Base-by-base conservation (phyloP, 1,140 invertebrate genomes). In the Aphaenogaster floridana region DNA sequence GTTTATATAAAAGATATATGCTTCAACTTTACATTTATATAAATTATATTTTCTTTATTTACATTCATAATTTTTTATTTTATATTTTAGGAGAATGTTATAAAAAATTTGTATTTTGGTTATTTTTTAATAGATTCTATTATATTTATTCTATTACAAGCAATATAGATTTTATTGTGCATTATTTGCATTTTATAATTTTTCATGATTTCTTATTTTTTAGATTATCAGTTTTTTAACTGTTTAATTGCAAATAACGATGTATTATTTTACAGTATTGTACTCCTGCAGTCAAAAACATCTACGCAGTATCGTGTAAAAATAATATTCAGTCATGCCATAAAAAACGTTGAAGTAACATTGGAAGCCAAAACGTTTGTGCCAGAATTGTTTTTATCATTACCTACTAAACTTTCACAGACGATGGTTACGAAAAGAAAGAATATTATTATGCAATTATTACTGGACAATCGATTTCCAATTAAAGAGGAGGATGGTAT, bases 401-500 rank as follows among this genome's bases (percentile, higher is more conserved):
- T 77, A 0, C 52, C 77, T 66, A 63, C n/a, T 3, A 89, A 92
- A 87, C 45, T 92, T 36, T 74, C 93, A 13, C 71, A 72, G 57
- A 39, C 86, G 2, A 68, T 77, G 0, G 13, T 92, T 21, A 42
- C 59, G 11, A 76, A 92, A 79, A 90, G 92, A 80, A 95, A 94
- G 84, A 85, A 89, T 79, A 86, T 64, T 48, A 86, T 95, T 15
- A 93, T 88, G 68, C 91, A 93, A 80, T 71, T 93, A 45, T 81
- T 95, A 7, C 8, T 83, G 13, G 90, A 94, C 83, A 95, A 94
- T 92, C 91, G 92, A 48, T 94, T 95, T 78, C 91, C 93, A 13
- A 87, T 95, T 9, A 89, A 45, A 4, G 94, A 95, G 85, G 88
- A 93, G 15, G 76, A 94, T 45, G 90, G 90, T 21, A 66, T 93